Base-by-base conservation (phyloP, 1,140 invertebrate genomes). In the Hylaeus volcanicus region DNA sequence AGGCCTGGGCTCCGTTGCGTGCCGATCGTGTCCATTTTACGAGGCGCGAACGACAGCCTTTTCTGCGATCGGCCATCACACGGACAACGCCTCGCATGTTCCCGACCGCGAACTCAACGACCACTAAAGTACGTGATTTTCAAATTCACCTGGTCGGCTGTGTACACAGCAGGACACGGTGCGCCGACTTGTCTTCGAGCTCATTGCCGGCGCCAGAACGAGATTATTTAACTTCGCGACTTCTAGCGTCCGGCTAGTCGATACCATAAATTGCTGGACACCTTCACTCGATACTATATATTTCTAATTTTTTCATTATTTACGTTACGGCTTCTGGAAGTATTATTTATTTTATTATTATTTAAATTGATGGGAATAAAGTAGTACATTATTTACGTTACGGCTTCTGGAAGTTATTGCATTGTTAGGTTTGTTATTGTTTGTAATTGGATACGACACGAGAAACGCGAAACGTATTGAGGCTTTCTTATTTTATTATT, bases 11-110 rank as follows among this genome's bases (percentile, higher is more conserved):
- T 53, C 3, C 79, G 74, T 81, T 81, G 58, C 79, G 61, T 76
- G 79, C 55, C 41, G 56, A 75, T 81, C 79, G 65, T 76, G 79
- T 76, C 74, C 65, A 76, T 81, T 81, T 76, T 76, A 81, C 79
- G 74, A 81, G 79, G 79, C 79, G 79, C 79, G 74, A 81, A 77
- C 79, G 79, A 70, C 65, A 51, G 48, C 66, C 74, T 51, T 63
- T 77, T 15, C 58, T 45, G n/a, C 65, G 79, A 81, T 81, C 65
- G 73, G 74, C 79, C 79, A 74, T 79, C 61, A 37, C 56, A 15
- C 43, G 51, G 71, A 75, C 78, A 76, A 77, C 79, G 79, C 79
- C 72, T 76, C 64, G 74, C 45, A 69, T 64, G 74, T 76, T 26
- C 26, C 53, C 71, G 53, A 64, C 61, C 70, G 74, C 65, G 65